phyloP scores from a whole-genome alignment of 2,113 vertebrate species.

The Anolis carolinensis region DNA sequence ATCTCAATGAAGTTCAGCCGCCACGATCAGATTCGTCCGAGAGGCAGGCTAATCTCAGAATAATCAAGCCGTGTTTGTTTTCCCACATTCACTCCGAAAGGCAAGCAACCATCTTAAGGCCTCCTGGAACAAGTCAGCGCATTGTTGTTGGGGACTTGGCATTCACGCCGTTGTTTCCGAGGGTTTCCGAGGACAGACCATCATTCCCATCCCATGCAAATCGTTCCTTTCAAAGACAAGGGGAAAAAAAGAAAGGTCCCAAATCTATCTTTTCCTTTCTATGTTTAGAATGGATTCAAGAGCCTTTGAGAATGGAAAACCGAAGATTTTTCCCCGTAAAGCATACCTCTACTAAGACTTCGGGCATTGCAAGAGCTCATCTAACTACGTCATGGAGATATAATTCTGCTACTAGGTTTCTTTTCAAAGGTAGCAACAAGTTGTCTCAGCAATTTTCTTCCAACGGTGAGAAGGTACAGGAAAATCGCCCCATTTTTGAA shows the following conservation, averaged over 20 bases:
- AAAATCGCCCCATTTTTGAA: no score
- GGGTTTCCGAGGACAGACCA: neutral
- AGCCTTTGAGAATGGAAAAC: neutral
- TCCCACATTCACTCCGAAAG: slow-evolving; percentile 27
- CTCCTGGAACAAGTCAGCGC: neutral
- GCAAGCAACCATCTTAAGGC: neutral
- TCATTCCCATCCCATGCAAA: slow-evolving; percentile 14
- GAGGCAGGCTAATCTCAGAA: slow-evolving; percentile 7
- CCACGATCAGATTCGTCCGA: slow-evolving; percentile 2
- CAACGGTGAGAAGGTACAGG: no score
- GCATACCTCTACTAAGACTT: no score
- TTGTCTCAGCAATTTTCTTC: no score
- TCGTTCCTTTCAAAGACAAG: neutral
- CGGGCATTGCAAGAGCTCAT: neutral
- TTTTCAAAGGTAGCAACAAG: no score
- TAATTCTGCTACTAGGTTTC: no score
- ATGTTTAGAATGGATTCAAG: neutral
- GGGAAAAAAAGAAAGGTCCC: neutral
- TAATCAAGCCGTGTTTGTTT: slow-evolving; percentile 35
- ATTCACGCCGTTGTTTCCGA: neutral
- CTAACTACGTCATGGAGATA: no score
- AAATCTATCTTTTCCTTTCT: neutral
- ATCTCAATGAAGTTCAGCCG: neutral
- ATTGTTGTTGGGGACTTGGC: slow-evolving; percentile 1
- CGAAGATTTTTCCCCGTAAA: neutral